Evolutionary conservation across 2,113 vertebrate genomes (phyloP), one percentile per base, ranked within the genome.

Genomic region (Epinephelus moara): DNA sequence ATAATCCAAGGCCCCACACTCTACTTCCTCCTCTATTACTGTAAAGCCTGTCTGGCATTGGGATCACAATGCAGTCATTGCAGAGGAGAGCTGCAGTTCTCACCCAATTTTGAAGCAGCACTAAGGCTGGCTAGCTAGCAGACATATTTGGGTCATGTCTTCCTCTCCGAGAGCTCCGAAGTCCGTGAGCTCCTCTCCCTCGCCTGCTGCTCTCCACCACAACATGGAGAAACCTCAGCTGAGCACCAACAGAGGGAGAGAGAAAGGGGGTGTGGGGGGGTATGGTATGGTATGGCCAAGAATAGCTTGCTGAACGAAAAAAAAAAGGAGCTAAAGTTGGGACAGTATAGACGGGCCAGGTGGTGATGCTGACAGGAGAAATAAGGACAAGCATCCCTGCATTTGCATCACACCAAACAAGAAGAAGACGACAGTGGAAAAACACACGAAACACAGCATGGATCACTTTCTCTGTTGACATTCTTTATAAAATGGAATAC

Each of bases 61-160:
- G 66, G 37, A 88, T 71, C 80, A 52, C 75, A 40, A 42, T 78
- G 87, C 68, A 80, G 69, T 63, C 63, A 63, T 8, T 66, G 78
- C 69, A 60, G 80, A 78, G 74, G 66, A 64, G 70, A 72, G 70
- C 70, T 86, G 84, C 78, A 61, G 76, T 23, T 83, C 17, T 40
- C 78, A 49, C 52, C 67, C 69, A 71, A 40, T 87, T 30, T 84
- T 63, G 19, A 72, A 61, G 70, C 63, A 17, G 71, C 2, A 27
- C 55, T 49, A 27, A 11, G 42, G 53, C 82, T 68, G 50, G 71
- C 75, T 25, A 67, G 60, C 70, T 18, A 42, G 69, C 33, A 84
- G 89, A 93, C 85, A 80, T 88, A 93, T 94, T 88, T 92, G 85
- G 94, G 92, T 93, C 92, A 93, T 10, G 86, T 88, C 83, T 86